Evolutionary conservation across 2,797 vertebrate species (phyloP).

Genomic region (Aphelocoma californica): DNA sequence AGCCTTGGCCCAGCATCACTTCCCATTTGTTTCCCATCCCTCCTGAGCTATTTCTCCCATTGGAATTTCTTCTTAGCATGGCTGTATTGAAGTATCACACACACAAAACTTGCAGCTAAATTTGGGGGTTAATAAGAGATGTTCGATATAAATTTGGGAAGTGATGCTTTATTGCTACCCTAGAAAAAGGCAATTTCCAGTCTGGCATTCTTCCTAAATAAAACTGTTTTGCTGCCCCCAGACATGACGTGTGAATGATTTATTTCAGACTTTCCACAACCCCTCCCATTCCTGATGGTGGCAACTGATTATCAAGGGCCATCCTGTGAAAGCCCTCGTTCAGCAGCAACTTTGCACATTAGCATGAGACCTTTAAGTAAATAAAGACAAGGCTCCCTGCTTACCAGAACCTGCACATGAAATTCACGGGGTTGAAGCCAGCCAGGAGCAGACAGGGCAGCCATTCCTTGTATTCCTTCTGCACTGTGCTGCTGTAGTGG

Average conservation of each 20-base stretch:
- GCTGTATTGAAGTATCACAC: not conserved
- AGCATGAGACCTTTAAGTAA: not conserved
- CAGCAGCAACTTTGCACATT: not conserved
- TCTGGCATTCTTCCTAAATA: not conserved
- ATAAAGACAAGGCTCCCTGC: not conserved
- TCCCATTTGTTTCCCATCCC: not conserved
- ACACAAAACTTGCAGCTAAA: not conserved
- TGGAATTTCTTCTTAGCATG: not conserved
- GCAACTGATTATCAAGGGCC: not conserved
- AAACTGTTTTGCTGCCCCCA: not conserved
- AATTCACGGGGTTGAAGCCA: conserved; percentile 74
- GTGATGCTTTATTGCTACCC: not conserved
- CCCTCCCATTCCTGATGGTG: not conserved
- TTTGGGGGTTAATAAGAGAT: not conserved
- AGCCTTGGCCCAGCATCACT: not conserved
- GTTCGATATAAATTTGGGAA: fast-evolving
- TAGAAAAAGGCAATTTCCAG: not conserved
- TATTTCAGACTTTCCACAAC: not conserved
- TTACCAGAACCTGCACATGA: conserved; percentile 74
- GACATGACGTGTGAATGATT: not conserved
- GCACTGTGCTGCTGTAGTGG: conserved; percentile 23
- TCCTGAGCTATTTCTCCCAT: not conserved
- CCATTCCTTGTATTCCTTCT: conserved; percentile 73
- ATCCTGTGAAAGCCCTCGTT: not conserved
- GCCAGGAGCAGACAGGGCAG: conserved; percentile 77